Evolutionary conservation across 2,888 invertebrate genomes (phyloP), one percentile per base, ranked within the genome.

Genomic region (Amiota mariae): DNA sequence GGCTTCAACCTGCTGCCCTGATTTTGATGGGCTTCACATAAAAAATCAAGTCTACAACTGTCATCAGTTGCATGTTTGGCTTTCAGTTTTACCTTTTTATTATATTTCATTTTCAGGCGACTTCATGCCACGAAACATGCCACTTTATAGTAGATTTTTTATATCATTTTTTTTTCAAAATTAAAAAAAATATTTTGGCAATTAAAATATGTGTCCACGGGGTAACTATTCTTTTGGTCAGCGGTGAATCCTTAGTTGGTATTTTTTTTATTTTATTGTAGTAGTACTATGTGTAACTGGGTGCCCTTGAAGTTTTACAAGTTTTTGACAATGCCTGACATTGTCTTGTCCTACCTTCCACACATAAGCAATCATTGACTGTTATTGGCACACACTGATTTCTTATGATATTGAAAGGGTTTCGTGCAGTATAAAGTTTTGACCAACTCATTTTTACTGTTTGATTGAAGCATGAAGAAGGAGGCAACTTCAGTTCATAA

Each of bases 21-120:
- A 81, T 86, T 82, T 87, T 87, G 80, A 85, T 87, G 85, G 87
- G 88, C 87, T 87, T 87, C 87, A 81, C 72, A 36, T 36, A 73
- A 75, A 64, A 72, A 61, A 71, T 48, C 47, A 72, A 66, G 47
- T 77, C 80, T 79, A 74, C 75, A 73, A 76, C 78, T 71, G 76
- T 74, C 82, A 81, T 77, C 78, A 79, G 78, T 78, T 73, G 84
- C 73, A 75, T 61, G 76, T 75, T 10, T 54, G 75, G 71, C 75
- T 73, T 78, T 74, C 78, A 81, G 76, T 64, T 77, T 70, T 76
- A 77, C 63, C 56, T 64, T n/a, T 64, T n/a, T 64, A n/a, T 20
- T 61, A 24, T 24, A 18, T n/a, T 64, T 71, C n/a, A 20, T 18
- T 49, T 76, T 74, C 70, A 57, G 56, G 20, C 36, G 36, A 36